A percentile compares a stretch with the other conserved stretches of the same genome.
phyloP scores from a whole-genome alignment of 2,797 vertebrate genomes.

The Micropoecilia bifurca region DNA sequence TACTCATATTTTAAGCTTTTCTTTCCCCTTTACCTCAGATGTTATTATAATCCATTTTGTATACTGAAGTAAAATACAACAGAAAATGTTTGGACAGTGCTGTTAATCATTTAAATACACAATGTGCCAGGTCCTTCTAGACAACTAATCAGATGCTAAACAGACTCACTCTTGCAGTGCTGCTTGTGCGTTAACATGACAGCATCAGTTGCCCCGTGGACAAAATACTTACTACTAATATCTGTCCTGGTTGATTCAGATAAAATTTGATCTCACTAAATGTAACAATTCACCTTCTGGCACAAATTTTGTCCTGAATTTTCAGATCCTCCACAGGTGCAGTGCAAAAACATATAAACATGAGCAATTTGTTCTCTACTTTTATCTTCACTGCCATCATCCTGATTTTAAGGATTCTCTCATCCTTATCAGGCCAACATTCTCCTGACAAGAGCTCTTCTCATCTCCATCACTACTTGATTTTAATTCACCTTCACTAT shows the following conservation, averaged over 20 bases:
- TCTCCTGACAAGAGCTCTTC: neutral
- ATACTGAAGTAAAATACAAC: neutral
- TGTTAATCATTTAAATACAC: neutral
- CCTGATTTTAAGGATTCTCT: neutral
- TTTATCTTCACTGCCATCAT: too few relatives aligned
- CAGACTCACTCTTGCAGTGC: neutral
- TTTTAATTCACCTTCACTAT: neutral
- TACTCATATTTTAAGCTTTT: neutral
- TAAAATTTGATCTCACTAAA: neutral
- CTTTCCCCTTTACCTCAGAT: neutral
- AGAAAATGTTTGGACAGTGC: constrained; percentile 2
- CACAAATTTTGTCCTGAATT: neutral
- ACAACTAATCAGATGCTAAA: neutral
- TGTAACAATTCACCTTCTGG: neutral
- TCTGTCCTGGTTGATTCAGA: neutral
- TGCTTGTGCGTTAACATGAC: neutral
- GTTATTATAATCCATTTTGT: neutral
- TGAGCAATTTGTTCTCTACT: neutral
- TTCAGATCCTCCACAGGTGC: neutral
- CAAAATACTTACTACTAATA: neutral
- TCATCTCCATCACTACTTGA: neutral
- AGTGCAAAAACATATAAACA: neutral
- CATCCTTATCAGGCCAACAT: neutral
- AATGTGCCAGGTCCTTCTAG: neutral
- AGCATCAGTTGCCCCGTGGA: neutral